Percentiles rank a stretch among this genome's conserved stretches.
These are phyloP conservation scores for Phalacrocorax brasilianus DNA, from an alignment of 2,113 vertebrate species.

Conservation along the genomic window DNA sequence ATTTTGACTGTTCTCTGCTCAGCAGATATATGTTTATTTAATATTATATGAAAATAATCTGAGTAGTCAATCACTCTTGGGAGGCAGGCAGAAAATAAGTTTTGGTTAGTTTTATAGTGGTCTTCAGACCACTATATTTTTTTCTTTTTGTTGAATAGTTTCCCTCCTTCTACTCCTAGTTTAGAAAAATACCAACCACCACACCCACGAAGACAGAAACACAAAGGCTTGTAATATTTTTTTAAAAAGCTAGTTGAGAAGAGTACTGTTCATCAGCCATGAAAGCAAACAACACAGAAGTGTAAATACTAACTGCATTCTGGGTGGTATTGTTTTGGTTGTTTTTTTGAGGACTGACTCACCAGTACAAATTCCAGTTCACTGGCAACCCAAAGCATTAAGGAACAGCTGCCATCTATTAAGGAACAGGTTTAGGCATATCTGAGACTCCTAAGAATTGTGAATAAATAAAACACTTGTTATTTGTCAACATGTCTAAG, in stretches of 20 bases:
- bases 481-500: background rate
- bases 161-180: background rate
- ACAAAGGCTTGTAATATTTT: background rate
- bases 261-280: background rate
- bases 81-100: background rate
- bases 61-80: background rate
- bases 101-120: background rate
- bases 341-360: background rate
- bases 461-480: slow-evolving; percentile 8
- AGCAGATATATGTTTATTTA: background rate
- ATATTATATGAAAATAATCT: background rate
- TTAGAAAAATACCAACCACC: slow-evolving; percentile 9
- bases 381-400: background rate
- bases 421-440: slow-evolving; percentile 37
- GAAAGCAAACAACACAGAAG: background rate
- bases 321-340: background rate
- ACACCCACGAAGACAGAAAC: background rate
- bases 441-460: background rate
- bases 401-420: slow-evolving; percentile 8
- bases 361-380: background rate
- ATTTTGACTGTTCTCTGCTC: background rate
- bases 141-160: background rate
- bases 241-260: background rate
- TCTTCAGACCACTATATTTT: background rate
- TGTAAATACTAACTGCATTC: background rate